Percentiles rank a stretch among this genome's conserved stretches.
These are phyloP conservation scores for Felis catus DNA, from an alignment of 2,113 vertebrate genomes.

Conservation along the genomic window DNA sequence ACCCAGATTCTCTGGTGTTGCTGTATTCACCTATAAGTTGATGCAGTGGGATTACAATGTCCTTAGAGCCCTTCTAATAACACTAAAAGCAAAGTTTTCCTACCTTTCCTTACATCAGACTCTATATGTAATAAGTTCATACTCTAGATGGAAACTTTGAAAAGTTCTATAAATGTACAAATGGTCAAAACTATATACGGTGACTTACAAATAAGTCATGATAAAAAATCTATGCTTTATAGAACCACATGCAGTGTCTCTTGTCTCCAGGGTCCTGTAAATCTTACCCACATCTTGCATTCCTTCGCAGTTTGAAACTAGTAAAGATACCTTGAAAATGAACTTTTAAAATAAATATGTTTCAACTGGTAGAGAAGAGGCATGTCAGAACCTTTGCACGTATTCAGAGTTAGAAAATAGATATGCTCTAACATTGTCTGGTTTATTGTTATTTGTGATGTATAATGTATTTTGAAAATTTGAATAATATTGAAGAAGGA, in stretches of 20 bases:
- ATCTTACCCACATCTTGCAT: background rate
- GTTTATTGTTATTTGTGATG: conserved; percentile 3
- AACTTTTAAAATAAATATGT: background rate
- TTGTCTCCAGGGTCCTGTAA: background rate
- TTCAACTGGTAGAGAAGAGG: background rate
- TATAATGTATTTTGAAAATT: background rate
- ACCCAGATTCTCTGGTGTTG: background rate
- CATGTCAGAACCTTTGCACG: background rate
- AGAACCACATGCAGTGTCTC: background rate
- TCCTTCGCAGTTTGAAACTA: background rate
- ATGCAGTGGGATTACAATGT: background rate
- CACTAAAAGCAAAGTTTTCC: background rate
- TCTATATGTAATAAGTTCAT: background rate
- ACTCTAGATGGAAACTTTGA: background rate
- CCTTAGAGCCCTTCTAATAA: background rate
- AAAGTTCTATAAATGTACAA: background rate
- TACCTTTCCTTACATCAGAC: background rate
- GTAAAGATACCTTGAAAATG: background rate
- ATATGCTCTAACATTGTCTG: background rate
- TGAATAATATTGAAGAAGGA: background rate
- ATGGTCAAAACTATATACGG: background rate
- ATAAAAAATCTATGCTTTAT: background rate
- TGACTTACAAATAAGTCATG: background rate
- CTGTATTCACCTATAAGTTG: background rate
- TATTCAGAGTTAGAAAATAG: background rate